Percentiles rank a stretch among this genome's conserved stretches.
Conservation (phyloP, 1,140 invertebrate species). For the Nephotettix cincticeps region DNA sequence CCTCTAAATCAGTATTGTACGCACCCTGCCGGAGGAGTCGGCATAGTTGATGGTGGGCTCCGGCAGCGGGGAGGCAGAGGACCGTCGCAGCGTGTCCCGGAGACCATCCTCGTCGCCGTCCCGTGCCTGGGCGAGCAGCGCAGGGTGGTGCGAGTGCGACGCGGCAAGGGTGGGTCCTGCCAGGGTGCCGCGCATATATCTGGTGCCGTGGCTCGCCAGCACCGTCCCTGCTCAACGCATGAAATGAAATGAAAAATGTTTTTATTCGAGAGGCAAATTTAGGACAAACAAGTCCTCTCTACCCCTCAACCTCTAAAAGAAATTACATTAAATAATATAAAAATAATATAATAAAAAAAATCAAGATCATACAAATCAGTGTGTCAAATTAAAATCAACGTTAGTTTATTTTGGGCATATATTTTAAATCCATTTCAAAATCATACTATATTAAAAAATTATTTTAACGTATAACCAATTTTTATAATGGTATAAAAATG, state of each 20-base stretch:
- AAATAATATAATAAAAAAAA: neutral
- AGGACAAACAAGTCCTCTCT: neutral
- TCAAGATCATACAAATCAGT: neutral
- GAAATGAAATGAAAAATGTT: too few relatives aligned
- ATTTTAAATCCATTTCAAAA: too few relatives aligned
- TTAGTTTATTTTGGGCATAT: too few relatives aligned
- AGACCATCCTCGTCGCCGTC: slow-evolving; percentile 24
- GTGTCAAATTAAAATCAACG: too few relatives aligned
- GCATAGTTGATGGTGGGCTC: slow-evolving; percentile 14
- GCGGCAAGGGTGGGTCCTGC: slow-evolving; percentile 5
- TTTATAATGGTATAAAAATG: too few relatives aligned
- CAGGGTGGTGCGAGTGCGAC: neutral
- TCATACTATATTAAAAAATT: too few relatives aligned
- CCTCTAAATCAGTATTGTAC: too few relatives aligned
- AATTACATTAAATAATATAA: neutral
- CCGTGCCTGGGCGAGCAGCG: slow-evolving; percentile 24
- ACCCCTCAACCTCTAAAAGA: neutral
- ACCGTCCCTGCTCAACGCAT: neutral
- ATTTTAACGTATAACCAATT: too few relatives aligned
- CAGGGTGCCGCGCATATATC: neutral
- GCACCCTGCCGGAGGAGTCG: slow-evolving; percentile 27
- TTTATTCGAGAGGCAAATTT: too few relatives aligned
- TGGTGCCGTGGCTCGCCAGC: neutral
- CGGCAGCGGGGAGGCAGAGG: neutral
- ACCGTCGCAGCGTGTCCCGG: slow-evolving; percentile 12